Conservation (phyloP, 37 sponge, comb jelly and placozoan genomes). For the Ianthella basta region DNA sequence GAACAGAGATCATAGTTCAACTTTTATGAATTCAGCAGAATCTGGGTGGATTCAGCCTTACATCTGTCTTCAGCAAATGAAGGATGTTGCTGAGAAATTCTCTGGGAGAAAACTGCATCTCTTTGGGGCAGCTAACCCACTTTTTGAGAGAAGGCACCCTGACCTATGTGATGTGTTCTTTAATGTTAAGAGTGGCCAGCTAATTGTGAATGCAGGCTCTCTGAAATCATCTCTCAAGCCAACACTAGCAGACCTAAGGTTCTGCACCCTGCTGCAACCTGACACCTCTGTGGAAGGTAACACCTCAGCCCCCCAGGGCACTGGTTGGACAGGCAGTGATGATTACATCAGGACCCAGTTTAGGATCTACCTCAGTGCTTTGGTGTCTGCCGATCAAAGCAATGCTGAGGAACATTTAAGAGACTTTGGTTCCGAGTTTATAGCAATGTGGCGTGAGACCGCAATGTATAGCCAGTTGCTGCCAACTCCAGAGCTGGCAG, state of each 20-base stretch:
- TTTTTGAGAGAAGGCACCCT: conserved; percentile 61
- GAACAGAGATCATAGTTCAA: conserved; percentile 31
- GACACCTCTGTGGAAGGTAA: not conserved
- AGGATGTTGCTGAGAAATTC: not conserved
- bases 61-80: conserved; percentile 69
- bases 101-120: not conserved
- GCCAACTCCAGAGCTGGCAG: not conserved
- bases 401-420: conserved; percentile 14
- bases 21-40: conserved; percentile 18
- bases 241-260: conserved; percentile 74
- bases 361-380: conserved; percentile 55
- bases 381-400: conserved; percentile 38
- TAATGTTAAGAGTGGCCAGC: conserved; percentile 34
- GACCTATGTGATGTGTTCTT: conserved; percentile 63
- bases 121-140: conserved; percentile 68
- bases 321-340: conserved; percentile 73
- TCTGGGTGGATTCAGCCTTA: conserved; percentile 55
- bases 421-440: conserved; percentile 62
- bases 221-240: conserved; percentile 43
- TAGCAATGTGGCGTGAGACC: conserved; percentile 27
- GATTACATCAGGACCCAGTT: conserved; percentile 77
- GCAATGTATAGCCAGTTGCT: not conserved
- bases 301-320: not conserved
- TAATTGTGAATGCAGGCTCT: conserved; percentile 24
- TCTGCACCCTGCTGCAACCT: conserved; percentile 37